Base-by-base conservation (phyloP, 2,113 vertebrate genomes). In the Nanger granti region DNA sequence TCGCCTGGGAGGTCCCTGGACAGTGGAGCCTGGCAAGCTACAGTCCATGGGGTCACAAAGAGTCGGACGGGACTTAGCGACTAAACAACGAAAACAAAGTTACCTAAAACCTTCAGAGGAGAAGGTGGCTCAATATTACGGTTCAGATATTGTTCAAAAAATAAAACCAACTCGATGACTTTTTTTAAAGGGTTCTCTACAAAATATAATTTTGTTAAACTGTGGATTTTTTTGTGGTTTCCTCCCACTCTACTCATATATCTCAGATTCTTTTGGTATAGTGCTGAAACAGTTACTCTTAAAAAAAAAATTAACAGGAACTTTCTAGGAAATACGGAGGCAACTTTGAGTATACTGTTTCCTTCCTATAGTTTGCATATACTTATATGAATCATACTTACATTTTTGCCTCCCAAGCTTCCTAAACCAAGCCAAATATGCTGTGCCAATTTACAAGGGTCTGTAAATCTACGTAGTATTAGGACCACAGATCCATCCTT, bases 241-340 rank as follows among this genome's bases (percentile, higher is more conserved):
- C 91, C 64, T 97, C 41, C 22, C 8, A 64, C 34, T 87, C 34
- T 89, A 2, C 84, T 93, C 31, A 54, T 95, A 18, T 85, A 88
- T 92, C 88, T 95, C 60, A 54, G n/a, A 59, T 76, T 88, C n/a
- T 85, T 93, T 91, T 94, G 34, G 55, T 95, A 20, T 31, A 97
- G n/a, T 95, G 28, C 79, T 84, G 37, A 82, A 41, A 60, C 52
- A 76, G 54, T 96, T 96, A 94, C 87, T 97, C 88, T 94, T 96
- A 91, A 94, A 97, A 96, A 89, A 37, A 34, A 34, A 29, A 44
- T 69, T 96, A 55, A 34, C 49, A 76, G 88, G 31, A 94, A 76
- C 82, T 95, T 93, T 94, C 93, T 95, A 94, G 93, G 95, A 96
- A 97, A 66, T 88, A 64, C 1, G 10, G 94, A 85, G 64, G 83